phyloP scores from a whole-genome alignment of 2,888 invertebrate species.

The Cheilosia grossa region DNA sequence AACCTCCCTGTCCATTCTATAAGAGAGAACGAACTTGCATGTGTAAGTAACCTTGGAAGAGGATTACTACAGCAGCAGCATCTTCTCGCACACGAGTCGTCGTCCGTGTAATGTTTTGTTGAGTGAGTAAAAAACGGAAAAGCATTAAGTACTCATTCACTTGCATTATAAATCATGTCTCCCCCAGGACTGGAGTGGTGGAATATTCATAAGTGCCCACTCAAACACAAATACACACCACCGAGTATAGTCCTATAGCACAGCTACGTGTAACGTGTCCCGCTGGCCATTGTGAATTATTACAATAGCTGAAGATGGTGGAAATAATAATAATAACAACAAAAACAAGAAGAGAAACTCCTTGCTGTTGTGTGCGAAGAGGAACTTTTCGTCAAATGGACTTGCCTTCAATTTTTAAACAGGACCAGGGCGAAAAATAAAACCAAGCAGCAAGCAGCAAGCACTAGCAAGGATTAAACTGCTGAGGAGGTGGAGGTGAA shows the following conservation, averaged over 20 bases:
- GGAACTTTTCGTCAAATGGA: constrained; percentile 39
- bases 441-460: neutral
- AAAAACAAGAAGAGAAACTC: neutral
- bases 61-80: neutral
- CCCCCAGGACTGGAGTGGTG: constrained; percentile 19
- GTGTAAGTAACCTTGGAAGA: constrained; percentile 14
- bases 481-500: constrained; percentile 19
- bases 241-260: neutral
- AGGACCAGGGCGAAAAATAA: neutral
- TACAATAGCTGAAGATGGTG: constrained; percentile 47
- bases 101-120: constrained; percentile 27
- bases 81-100: constrained; percentile 14
- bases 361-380: constrained; percentile 16
- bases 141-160: constrained; percentile 50
- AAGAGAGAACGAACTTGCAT: neutral
- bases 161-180: constrained; percentile 61
- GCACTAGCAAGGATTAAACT: constrained; percentile 18
- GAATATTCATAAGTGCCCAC: constrained; percentile 59
- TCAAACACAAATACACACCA: constrained; percentile 38
- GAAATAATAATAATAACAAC: constrained; percentile 45
- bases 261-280: constrained; percentile 33
- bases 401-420: constrained; percentile 52
- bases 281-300: constrained; percentile 61
- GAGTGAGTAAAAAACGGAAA: constrained; percentile 19
- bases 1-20: neutral